A percentile compares a stretch with the other conserved stretches of the same genome.
These are phyloP conservation scores for Drosophila saltans DNA, from an alignment of 1,140 invertebrate species.

Conservation along the genomic window DNA sequence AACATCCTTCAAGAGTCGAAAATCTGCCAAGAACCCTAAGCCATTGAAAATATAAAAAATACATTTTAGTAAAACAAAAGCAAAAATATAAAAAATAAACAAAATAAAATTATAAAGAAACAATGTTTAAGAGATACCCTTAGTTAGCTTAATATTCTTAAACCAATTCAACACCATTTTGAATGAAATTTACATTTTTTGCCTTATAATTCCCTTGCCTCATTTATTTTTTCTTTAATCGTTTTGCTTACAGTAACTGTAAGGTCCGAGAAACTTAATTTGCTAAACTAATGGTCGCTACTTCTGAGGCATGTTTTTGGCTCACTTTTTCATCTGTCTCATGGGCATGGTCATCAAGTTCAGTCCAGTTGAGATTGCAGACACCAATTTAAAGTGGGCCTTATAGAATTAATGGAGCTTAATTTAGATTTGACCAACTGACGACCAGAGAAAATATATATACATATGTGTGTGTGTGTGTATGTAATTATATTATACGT, in stretches of 20 bases:
- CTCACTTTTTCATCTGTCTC: conserved; percentile 10
- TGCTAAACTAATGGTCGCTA: background rate
- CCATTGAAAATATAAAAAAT: conserved; percentile 72
- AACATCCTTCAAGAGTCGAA: conserved; percentile 54
- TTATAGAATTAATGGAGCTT: conserved; percentile 6
- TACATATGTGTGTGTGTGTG: background rate
- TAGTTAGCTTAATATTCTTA: background rate
- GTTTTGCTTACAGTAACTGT: no score
- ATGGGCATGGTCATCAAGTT: background rate
- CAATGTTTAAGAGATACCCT: conserved; percentile 9
- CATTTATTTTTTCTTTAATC: background rate
- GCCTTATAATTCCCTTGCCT: background rate
- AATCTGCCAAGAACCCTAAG: conserved; percentile 57
- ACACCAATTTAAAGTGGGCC: background rate
- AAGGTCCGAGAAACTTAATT: conserved; percentile 9
- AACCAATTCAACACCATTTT: background rate
- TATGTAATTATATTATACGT: no score
- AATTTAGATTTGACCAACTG: conserved; percentile 46
- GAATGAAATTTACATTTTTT: background rate
- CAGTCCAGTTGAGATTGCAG: background rate
- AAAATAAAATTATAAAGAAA: conserved; percentile 27
- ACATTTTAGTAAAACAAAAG: conserved; percentile 47
- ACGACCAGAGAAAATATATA: conserved; percentile 35
- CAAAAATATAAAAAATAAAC: conserved; percentile 7
- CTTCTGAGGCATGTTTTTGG: background rate